Evolutionary conservation across 2,797 vertebrate species (phyloP).

Genomic region (Channa striata): DNA sequence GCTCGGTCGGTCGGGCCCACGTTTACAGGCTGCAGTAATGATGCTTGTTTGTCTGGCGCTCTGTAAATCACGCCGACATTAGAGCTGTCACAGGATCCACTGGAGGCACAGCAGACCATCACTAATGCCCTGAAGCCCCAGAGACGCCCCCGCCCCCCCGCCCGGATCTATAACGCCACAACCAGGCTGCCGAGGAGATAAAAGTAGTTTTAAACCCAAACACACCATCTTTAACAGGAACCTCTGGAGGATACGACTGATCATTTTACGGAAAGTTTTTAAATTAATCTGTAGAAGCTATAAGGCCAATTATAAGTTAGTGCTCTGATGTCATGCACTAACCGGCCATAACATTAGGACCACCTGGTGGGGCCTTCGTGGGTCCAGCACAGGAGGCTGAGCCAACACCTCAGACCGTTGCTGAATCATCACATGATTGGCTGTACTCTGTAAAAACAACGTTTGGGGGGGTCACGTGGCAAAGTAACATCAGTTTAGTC

Average conservation of each 20-base stretch:
- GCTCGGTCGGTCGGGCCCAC: conserved; percentile 6
- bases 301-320: too few species aligned
- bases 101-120: conserved; percentile 63
- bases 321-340: too few species aligned
- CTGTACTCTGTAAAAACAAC: too few species aligned
- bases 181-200: background rate
- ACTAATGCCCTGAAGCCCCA: conserved; percentile 35
- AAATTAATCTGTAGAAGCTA: background rate
- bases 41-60: conserved; percentile 69
- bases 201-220: conserved; percentile 51
- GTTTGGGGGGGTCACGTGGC: too few species aligned
- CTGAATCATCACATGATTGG: too few species aligned
- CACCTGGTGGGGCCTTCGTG: too few species aligned
- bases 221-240: conserved; percentile 50
- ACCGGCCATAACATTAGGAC: too few species aligned
- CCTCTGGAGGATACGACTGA: background rate
- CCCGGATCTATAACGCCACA: conserved; percentile 28
- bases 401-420: too few species aligned
- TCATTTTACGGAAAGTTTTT: too few species aligned
- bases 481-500: too few species aligned
- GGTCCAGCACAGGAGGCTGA: too few species aligned
- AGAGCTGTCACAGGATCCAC: conserved; percentile 60
- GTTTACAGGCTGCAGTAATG: conserved; percentile 66
- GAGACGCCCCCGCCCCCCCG: background rate
- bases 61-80: conserved; percentile 76